Percentiles rank a stretch among this genome's conserved stretches.
These are phyloP conservation scores for Lathronympha strigana DNA, from an alignment of 2,888 invertebrate species.

Conservation along the genomic window DNA sequence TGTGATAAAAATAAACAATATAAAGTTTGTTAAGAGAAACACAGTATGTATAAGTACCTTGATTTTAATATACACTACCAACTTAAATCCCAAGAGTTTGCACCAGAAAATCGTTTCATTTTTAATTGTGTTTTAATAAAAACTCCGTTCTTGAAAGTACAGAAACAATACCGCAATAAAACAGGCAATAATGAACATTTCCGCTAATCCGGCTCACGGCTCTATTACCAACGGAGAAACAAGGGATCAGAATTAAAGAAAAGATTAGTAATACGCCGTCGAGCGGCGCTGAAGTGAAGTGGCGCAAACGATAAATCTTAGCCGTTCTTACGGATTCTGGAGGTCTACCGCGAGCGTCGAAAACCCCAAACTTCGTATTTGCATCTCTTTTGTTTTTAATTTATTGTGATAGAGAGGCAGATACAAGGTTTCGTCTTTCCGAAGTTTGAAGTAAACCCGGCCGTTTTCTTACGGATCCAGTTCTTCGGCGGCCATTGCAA, in stretches of 20 bases:
- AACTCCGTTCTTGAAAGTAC: conserved; percentile 1
- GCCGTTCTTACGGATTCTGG: conserved; percentile 65
- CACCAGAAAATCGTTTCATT: neutral
- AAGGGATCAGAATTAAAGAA: conserved; percentile 77
- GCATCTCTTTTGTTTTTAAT: too few relatives aligned
- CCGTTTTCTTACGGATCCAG: conserved; percentile 62
- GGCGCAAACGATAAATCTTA: conserved; percentile 77
- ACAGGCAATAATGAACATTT: conserved; percentile 64
- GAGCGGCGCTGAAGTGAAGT: conserved; percentile 63
- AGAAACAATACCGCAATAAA: conserved; percentile 59
- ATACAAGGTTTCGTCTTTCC: too few relatives aligned
- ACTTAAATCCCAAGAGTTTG: neutral
- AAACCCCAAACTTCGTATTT: too few relatives aligned
- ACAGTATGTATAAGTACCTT: neutral
- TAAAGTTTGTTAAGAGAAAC: neutral
- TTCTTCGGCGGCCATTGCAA: conserved; percentile 61
- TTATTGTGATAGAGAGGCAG: too few relatives aligned
- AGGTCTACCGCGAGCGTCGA: too few relatives aligned
- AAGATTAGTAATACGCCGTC: conserved; percentile 73
- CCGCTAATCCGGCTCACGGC: conserved; percentile 69
- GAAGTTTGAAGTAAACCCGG: too few relatives aligned
- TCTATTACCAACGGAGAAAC: conserved; percentile 71
- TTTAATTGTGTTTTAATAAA: neutral
- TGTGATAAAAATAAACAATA: too few relatives aligned
- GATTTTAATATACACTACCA: neutral